phyloP scores from a whole-genome alignment of 1,140 invertebrate genomes.

The Holcopasites calliopsidis region DNA sequence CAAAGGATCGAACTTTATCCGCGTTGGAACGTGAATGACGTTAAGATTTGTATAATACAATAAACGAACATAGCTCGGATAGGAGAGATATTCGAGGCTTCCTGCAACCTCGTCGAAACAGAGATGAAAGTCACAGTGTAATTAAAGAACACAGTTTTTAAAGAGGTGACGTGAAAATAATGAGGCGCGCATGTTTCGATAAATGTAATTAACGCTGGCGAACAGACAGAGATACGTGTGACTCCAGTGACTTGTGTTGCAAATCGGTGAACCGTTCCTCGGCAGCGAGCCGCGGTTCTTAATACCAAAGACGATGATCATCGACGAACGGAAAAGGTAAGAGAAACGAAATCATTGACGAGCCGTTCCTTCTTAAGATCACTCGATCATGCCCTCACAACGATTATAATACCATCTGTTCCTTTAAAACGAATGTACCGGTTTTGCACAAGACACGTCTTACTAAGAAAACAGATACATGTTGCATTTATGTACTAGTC shows the following conservation, averaged over 20 bases:
- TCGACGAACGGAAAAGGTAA: background rate
- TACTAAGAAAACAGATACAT: slow-evolving; percentile 64
- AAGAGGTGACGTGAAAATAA: slow-evolving; percentile 12
- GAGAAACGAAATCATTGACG: background rate
- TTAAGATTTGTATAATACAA: slow-evolving; percentile 50
- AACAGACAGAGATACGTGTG: slow-evolving; percentile 11
- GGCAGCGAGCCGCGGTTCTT: background rate
- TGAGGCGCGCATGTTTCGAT: slow-evolving; percentile 26
- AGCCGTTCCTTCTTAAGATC: slow-evolving; percentile 13
- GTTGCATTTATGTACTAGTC: slow-evolving; percentile 77
- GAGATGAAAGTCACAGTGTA: slow-evolving; percentile 74
- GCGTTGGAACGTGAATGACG: slow-evolving; percentile 1
- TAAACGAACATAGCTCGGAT: slow-evolving; percentile 40
- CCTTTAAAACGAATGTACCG: slow-evolving; percentile 49
- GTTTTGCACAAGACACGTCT: slow-evolving; percentile 61
- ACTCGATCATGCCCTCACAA: slow-evolving; percentile 18
- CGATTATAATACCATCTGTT: slow-evolving; percentile 35
- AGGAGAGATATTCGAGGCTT: slow-evolving; percentile 13
- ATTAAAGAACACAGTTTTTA: slow-evolving; percentile 55
- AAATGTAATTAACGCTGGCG: slow-evolving; percentile 39
- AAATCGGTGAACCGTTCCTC: slow-evolving; percentile 39
- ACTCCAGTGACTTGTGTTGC: slow-evolving; percentile 50
- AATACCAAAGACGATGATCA: background rate
- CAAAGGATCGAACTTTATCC: background rate
- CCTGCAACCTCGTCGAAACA: slow-evolving; percentile 74